Percentiles rank a stretch among this genome's conserved stretches.
Conservation (phyloP, 2,888 invertebrate species). For the Eupithecia exiguata region DNA sequence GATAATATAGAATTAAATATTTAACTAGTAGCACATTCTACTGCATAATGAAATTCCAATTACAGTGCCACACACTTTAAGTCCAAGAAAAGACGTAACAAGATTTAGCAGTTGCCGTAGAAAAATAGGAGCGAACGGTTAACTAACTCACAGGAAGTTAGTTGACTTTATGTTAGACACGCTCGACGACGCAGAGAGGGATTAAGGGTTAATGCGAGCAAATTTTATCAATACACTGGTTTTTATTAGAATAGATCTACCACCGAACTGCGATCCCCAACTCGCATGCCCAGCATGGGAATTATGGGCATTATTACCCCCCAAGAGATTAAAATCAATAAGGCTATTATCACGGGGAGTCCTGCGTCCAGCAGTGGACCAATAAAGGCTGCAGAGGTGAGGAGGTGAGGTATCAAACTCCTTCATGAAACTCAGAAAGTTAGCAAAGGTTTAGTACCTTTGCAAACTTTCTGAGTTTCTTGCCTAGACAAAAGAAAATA, state of each 20-base stretch:
- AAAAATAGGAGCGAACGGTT: slow-evolving; percentile 45
- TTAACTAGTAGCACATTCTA: background rate
- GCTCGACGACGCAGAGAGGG: slow-evolving; percentile 25
- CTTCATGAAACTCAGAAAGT: background rate
- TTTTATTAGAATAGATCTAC: too few relatives aligned
- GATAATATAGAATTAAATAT: too few relatives aligned
- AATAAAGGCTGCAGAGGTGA: background rate
- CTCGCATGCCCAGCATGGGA: too few relatives aligned
- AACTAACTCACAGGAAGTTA: slow-evolving; percentile 53
- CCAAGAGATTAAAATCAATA: too few relatives aligned
- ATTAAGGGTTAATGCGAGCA: background rate
- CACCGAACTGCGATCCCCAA: too few relatives aligned
- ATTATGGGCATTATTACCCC: too few relatives aligned
- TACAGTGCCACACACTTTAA: slow-evolving; percentile 31
- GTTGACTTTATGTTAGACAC: slow-evolving; percentile 43
- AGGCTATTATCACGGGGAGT: too few relatives aligned
- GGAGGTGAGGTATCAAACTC: background rate
- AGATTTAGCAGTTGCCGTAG: slow-evolving; percentile 39
- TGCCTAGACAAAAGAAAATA: background rate
- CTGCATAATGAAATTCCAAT: slow-evolving; percentile 19
- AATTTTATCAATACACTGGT: background rate
- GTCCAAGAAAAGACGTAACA: slow-evolving; percentile 35
- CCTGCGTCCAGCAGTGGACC: too few relatives aligned
- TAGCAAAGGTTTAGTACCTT: background rate
- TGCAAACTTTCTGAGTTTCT: too few relatives aligned